Evolutionary conservation across 2,888 invertebrate species (phyloP).

Genomic region (Agapostemon virescens): DNA sequence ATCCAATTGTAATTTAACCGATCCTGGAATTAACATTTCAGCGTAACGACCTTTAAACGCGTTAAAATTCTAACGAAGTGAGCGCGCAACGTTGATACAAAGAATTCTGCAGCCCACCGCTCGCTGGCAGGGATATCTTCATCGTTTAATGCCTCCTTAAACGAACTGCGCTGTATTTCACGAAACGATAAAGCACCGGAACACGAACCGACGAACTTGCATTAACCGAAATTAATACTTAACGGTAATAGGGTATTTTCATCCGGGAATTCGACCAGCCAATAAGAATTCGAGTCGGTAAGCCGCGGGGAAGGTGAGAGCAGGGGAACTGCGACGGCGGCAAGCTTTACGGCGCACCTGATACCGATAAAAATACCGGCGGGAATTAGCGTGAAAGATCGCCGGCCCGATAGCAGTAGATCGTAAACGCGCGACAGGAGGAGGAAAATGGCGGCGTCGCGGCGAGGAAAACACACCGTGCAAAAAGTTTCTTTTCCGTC

Average conservation of each 20-base stretch:
- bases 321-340: slow-evolving; percentile 20
- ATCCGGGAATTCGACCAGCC: background rate
- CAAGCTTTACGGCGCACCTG: slow-evolving; percentile 44
- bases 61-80: background rate
- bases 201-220: background rate
- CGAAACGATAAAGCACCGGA: background rate
- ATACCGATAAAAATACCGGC: slow-evolving; percentile 55
- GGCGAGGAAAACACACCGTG: background rate
- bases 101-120: background rate
- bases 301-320: background rate
- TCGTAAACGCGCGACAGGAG: background rate
- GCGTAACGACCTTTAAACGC: background rate
- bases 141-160: background rate
- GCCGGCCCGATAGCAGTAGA: slow-evolving; percentile 38
- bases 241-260: background rate
- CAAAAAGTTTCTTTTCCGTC: background rate
- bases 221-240: background rate
- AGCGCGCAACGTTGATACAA: background rate
- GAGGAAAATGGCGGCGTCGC: background rate
- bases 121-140: background rate
- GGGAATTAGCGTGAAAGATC: slow-evolving; percentile 55
- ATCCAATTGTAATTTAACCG: background rate
- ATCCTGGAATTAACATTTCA: background rate
- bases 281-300: background rate
- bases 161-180: background rate